These are phyloP conservation scores for Clivina fossor DNA, from an alignment of 2,888 invertebrate genomes.

Conservation along the genomic window DNA sequence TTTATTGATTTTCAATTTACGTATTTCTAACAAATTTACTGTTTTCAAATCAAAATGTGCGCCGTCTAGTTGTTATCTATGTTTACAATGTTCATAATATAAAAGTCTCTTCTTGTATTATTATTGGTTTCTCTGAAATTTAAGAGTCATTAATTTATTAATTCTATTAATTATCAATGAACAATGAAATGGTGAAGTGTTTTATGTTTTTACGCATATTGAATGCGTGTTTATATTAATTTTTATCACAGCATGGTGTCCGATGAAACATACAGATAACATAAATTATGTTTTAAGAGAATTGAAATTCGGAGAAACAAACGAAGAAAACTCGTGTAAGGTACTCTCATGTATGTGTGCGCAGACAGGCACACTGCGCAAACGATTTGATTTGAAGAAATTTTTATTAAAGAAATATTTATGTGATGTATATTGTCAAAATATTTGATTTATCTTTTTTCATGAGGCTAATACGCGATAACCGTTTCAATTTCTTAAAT, in stretches of 20 bases:
- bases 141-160: slow-evolving; percentile 27
- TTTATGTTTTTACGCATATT: slow-evolving; percentile 21
- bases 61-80: too few relatives aligned
- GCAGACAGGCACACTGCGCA: slow-evolving; percentile 13
- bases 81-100: too few relatives aligned
- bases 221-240: slow-evolving; percentile 31
- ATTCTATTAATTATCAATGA: slow-evolving; percentile 30
- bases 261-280: slow-evolving; percentile 20
- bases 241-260: slow-evolving; percentile 29
- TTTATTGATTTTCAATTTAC: too few relatives aligned
- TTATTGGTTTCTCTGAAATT: too few relatives aligned
- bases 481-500: background rate
- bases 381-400: slow-evolving; percentile 16
- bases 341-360: background rate
- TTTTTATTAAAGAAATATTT: slow-evolving; percentile 12
- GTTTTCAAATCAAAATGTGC: too few relatives aligned
- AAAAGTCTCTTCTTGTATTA: too few relatives aligned
- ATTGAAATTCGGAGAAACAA: background rate
- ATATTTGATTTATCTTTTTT: slow-evolving; percentile 14
- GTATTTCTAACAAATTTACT: too few relatives aligned
- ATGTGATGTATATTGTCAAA: slow-evolving; percentile 17
- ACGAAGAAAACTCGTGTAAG: background rate
- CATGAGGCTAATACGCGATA: background rate
- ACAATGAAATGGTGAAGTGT: slow-evolving; percentile 28
- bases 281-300: slow-evolving; percentile 23